Conservation (phyloP, 2,888 invertebrate genomes). For the Agriopis marginaria region DNA sequence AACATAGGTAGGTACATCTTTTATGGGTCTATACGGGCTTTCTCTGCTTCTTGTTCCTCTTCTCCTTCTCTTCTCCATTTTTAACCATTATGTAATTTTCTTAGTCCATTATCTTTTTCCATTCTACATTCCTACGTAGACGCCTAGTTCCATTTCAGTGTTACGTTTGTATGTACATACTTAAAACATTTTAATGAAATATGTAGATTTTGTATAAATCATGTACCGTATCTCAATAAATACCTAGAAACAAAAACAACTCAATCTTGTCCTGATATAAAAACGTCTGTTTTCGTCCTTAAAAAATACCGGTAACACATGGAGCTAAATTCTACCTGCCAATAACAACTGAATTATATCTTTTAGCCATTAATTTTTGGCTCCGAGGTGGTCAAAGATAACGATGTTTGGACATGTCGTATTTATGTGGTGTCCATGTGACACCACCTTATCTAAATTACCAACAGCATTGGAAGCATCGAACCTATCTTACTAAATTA, state of each 20-base stretch:
- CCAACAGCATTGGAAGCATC: constrained; percentile 79
- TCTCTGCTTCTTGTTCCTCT: no score
- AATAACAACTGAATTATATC: constrained; percentile 64
- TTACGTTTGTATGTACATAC: no score
- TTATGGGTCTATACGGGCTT: no score
- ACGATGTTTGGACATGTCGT: constrained; percentile 76
- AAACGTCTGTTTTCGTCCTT: neutral
- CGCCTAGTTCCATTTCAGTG: no score
- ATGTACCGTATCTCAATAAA: neutral
- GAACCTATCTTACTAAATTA: constrained; percentile 39
- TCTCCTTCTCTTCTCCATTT: no score
- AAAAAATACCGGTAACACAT: constrained; percentile 35
- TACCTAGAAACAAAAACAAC: neutral
- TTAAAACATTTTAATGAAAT: no score
- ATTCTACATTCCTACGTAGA: no score
- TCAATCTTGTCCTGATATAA: neutral
- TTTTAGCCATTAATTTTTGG: constrained; percentile 75
- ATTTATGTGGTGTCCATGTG: constrained; percentile 77
- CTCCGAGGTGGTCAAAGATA: constrained; percentile 81
- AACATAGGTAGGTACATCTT: no score
- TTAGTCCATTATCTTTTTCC: no score
- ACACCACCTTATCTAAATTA: constrained; percentile 80
- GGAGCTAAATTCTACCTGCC: constrained; percentile 49
- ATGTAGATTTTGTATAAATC: no score
- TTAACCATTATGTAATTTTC: no score